These are phyloP conservation scores for Dromiciops gliroides DNA, from an alignment of 2,113 vertebrate genomes.

Conservation along the genomic window DNA sequence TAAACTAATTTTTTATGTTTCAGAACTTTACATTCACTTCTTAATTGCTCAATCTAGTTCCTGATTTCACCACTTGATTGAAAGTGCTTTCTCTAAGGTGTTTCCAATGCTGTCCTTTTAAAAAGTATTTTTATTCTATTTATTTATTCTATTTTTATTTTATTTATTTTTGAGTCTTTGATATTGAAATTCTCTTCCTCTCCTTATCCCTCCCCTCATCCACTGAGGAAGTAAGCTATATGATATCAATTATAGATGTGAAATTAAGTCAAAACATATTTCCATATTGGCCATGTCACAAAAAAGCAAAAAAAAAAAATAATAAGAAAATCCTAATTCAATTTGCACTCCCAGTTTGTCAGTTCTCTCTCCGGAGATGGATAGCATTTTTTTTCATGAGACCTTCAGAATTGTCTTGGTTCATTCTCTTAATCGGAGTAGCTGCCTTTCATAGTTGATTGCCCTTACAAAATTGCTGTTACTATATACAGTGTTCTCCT, in stretches of 20 bases:
- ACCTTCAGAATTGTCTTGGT: neutral
- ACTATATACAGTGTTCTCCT: neutral
- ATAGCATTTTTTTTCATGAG: neutral
- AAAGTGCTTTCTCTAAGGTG: neutral
- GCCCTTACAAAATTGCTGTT: neutral
- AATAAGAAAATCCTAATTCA: neutral
- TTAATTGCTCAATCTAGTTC: neutral
- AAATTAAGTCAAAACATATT: neutral
- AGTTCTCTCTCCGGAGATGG: neutral
- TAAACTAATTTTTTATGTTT: neutral
- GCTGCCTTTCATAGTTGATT: neutral
- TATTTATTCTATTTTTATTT: neutral
- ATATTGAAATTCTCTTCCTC: neutral
- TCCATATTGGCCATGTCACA: neutral
- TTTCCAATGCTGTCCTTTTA: neutral
- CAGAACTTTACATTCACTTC: neutral
- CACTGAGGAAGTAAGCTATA: neutral
- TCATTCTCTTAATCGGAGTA: neutral
- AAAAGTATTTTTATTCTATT: neutral
- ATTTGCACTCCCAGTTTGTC: neutral
- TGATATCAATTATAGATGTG: neutral
- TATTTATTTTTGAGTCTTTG: neutral
- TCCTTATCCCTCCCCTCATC: neutral
- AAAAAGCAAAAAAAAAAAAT: neutral
- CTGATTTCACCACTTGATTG: neutral